Base-by-base conservation (phyloP, 2,888 invertebrate genomes). In the Nowickia ferox region DNA sequence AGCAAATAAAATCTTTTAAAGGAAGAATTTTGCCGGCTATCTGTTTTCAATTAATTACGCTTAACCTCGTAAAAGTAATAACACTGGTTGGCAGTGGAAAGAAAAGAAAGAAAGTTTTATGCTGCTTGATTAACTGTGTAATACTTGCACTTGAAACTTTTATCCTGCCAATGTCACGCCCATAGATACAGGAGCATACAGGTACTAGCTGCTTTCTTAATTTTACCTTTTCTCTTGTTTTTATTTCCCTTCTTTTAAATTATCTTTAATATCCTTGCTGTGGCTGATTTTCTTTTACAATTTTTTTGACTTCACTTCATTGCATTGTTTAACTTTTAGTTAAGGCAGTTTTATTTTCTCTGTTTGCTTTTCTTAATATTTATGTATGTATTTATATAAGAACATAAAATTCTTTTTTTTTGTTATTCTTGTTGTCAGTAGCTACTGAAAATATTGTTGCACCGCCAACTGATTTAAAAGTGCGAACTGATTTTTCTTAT, bases 71-170 rank as follows among this genome's bases (percentile, higher is more conserved):
- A 40, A 57, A 22, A 19, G 38, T 15, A 57, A 51, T 57, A 66
- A n/a, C 46, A 38, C 9, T 9, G 17, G 51, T 10, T 53, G 2
- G 40, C 19, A 63, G 55, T 30, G 48, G 53, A 55, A 40, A 30
- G 30, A 66, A 71, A 55, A 51, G n/a, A n/a, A n/a, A n/a, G n/a
- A 78, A 69, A 78, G 13, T 63, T 61, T 42, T 61, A 19, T 65
- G 46, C 11, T 77, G 40, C 4, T 38, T 59, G 9, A 1, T 15
- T 46, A 55, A 22, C 0, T 30, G 57, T 66, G 17, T 11, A 38
- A 48, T 17, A 69, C 57, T 74, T 74, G 66, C 11, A 74, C 72
- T 74, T 66, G 48, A 81, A 81, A 74, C 51, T n/a, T 53, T 59
- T 48, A 42, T 59, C 66, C 42, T 81, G 66, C 9, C 74, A 66